Evolutionary conservation across 2,797 vertebrate genomes (phyloP).

Genomic region (Morus bassanus): DNA sequence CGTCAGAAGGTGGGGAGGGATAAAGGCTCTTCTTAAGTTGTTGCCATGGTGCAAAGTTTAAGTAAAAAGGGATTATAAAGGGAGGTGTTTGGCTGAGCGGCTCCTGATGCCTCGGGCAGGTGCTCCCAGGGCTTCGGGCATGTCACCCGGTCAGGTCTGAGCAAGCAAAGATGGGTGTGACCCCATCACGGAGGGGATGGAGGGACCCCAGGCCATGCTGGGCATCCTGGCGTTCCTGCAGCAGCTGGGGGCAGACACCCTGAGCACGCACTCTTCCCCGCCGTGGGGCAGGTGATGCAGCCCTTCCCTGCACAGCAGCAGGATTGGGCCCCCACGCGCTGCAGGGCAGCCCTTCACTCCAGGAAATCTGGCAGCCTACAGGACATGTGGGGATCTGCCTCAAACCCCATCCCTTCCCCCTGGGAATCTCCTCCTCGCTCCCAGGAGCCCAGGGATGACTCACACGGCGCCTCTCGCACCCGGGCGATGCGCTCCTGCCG

Average conservation of each 20-base stretch:
- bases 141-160: neutral
- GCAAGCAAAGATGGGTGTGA: neutral
- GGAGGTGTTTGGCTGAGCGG: fast-evolving
- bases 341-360: neutral
- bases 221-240: neutral
- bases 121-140: neutral
- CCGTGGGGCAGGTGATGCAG: neutral
- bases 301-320: neutral
- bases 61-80: neutral
- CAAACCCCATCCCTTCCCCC: neutral
- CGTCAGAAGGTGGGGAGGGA: neutral
- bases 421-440: constrained; percentile 54
- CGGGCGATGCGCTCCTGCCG: neutral
- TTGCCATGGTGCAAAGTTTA: neutral
- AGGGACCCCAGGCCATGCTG: neutral
- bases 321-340: fast-evolving
- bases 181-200: neutral
- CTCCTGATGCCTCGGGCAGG: fast-evolving
- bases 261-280: neutral
- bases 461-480: neutral
- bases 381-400: neutral
- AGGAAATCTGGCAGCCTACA: neutral
- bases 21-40: neutral
- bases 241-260: neutral
- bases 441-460: constrained; percentile 15